Base-by-base conservation (phyloP, 2,113 vertebrate genomes). In the Phalacrocorax pelagicus region DNA sequence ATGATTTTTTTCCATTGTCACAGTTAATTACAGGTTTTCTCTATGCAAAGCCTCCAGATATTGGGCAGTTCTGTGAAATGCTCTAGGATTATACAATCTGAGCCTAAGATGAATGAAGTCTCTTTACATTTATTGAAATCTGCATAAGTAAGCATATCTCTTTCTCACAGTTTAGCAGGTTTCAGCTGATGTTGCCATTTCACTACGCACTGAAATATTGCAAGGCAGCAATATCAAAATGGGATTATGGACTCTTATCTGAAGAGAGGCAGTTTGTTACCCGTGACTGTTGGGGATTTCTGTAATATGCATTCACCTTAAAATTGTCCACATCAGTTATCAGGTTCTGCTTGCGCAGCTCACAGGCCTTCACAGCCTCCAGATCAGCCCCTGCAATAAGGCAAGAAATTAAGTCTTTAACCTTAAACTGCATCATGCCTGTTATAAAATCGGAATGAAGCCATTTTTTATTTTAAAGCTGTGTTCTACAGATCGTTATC, bases 301-400 rank as follows among this genome's bases (percentile, higher is more conserved):
- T 96, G 67, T 95, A 97, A 63, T 92, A 84, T 20, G 96, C 96
- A 0, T 89, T 95, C 90, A 97, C 4, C 3, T 96, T 96, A 27
- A 97, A 97, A 77, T 90, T 96, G 44, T 95, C 96, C 81, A 94
- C 67, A 30, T 97, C 44, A 15, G 63, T 54, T 57, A 95, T 51
- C 52, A 97, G 93, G 58, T 74, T 87, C 82, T 97, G 96, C 81
- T 96, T 98, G 94, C 96, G 97, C 86, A 98, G 96, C 94, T 98
- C 97, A 34, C 95, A 97, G 46, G 95, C 97, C 92, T 94, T 96
- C 84, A 96, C 96, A 7, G 97, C 47, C 7, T 81, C 69, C 51
- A 97, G 92, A 18, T 97, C 95, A 21, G 97, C 94, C 69, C 97
- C 98, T 98, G 94, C 71, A 92, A 79, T 71, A 59, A 65, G 70